Base-by-base conservation (phyloP, 2,888 invertebrate species). In the Leptura quadrifasciata region DNA sequence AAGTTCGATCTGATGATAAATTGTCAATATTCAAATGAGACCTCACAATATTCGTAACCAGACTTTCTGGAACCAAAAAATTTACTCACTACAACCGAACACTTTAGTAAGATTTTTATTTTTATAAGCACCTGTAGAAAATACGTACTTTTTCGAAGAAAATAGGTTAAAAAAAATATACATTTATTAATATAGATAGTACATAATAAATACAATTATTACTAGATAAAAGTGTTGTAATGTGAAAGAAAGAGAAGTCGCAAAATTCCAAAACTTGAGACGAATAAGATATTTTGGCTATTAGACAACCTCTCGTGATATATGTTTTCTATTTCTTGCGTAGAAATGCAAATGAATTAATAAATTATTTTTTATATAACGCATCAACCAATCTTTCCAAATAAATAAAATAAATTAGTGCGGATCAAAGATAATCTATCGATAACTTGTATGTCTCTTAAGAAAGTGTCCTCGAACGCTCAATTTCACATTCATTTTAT, bases 391-490 rank as follows among this genome's bases (percentile, higher is more conserved):
- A 52, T 35, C 21, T 71, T 71, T 71, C 61, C 61, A 60, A 71
- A 61, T 60, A 57, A 35, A 10, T 12, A 21, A 31, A 8, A 31
- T 18, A 10, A n/a, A 58, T 24, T 21, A 12, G 18, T 39, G n/a
- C n/a, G 63, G 21, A 65, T 65, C 21, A 65, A 18, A 17, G 9
- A 54, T 12, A 17, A 47, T 12, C 15, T 54, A 20, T 27, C 18
- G 20, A 47, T 69, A 18, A 71, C 17, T 47, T 57, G n/a, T 21
- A 18, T 58, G 18, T 52, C 18, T 69, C n/a, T 70, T 71, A 71
- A 61, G 71, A 71, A 71, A 71, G 71, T 71, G 71, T 71, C 71
- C 71, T 31, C 61, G 35, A 27, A 21, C 15, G 31, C 6, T 17
- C 21, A 58, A 58, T 69, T 69, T 69, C 69, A 55, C 57, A 58